A percentile compares a stretch with the other conserved stretches of the same genome.
Evolutionary conservation across 1,140 invertebrate genomes (phyloP).

Genomic region (Matsumurasca onukii): DNA sequence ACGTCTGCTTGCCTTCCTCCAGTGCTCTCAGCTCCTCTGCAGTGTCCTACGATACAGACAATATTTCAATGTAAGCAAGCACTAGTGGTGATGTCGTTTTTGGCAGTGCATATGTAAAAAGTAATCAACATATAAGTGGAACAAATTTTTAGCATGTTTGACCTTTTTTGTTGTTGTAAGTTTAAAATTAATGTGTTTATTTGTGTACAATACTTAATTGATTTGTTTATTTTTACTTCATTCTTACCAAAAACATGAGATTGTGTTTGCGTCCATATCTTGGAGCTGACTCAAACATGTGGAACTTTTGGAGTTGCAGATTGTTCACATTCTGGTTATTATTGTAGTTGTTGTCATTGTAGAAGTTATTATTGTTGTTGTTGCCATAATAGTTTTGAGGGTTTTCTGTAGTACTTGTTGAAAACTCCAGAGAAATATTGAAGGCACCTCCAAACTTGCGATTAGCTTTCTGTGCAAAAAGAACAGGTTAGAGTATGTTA

Average conservation of each 20-base stretch:
- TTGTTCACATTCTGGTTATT: constrained; percentile 21
- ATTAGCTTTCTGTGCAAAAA: constrained; percentile 2
- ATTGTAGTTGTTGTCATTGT: constrained; percentile 34
- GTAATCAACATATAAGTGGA: too few species aligned
- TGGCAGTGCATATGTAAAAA: too few species aligned
- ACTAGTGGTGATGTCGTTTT: too few species aligned
- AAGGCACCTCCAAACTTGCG: constrained; percentile 11
- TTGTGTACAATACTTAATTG: too few species aligned
- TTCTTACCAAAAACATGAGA: constrained; percentile 67
- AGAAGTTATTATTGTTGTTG: constrained; percentile 30
- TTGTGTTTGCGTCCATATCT: constrained; percentile 65
- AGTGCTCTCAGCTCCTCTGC: constrained; percentile 62
- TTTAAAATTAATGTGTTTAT: neutral
- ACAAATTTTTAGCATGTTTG: too few species aligned
- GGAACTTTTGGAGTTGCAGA: constrained; percentile 57
- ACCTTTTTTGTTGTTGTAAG: neutral
- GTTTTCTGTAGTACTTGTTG: neutral
- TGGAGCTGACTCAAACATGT: constrained; percentile 68
- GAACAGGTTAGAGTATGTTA: too few species aligned
- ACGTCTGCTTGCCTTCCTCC: constrained; percentile 60
- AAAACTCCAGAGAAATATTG: neutral
- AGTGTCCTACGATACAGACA: constrained; percentile 61
- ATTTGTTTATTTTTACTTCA: too few species aligned
- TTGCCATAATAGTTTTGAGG: neutral
- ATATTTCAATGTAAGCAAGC: too few species aligned